Evolutionary conservation across 2,888 invertebrate species (phyloP).

Genomic region (Melolontha melolontha): DNA sequence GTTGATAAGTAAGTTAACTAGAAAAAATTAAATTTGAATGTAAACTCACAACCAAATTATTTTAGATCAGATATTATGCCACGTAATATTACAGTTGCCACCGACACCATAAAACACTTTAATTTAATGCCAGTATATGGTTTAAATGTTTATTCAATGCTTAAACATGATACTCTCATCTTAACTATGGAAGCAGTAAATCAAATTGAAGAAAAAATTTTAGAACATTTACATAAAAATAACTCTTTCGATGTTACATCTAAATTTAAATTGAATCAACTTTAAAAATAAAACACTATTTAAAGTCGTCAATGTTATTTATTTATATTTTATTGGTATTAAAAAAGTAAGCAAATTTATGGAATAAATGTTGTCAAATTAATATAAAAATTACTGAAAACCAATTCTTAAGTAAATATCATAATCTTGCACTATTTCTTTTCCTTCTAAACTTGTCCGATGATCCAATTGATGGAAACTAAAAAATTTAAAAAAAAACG

Average conservation of each 20-base stretch:
- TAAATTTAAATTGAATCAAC: slow-evolving; percentile 75
- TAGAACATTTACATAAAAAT: slow-evolving; percentile 76
- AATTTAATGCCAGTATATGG: slow-evolving; percentile 97
- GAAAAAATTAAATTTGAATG: too few relatives aligned
- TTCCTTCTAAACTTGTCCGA: too few relatives aligned
- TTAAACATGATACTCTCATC: slow-evolving; percentile 95
- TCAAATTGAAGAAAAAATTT: slow-evolving; percentile 82
- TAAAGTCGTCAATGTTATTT: slow-evolving; percentile 23
- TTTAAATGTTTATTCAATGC: slow-evolving; percentile 95
- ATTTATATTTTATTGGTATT: slow-evolving; percentile 1
- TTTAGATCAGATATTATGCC: slow-evolving; percentile 88
- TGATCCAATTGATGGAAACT: background rate
- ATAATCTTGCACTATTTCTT: too few relatives aligned
- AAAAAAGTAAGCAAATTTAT: background rate
- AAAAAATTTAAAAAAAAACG: too few relatives aligned
- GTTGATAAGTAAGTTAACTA: slow-evolving; percentile 85
- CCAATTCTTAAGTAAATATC: background rate
- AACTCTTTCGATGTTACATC: slow-evolving; percentile 64
- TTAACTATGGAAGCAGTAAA: slow-evolving; percentile 87
- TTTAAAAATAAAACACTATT: slow-evolving; percentile 51
- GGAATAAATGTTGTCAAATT: too few relatives aligned
- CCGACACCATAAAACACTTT: slow-evolving; percentile 81
- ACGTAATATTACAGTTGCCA: slow-evolving; percentile 86
- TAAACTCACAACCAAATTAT: slow-evolving; percentile 49
- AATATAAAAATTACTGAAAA: background rate